Base-by-base conservation (phyloP, 1,140 invertebrate genomes). In the Trissolcus basalis region DNA sequence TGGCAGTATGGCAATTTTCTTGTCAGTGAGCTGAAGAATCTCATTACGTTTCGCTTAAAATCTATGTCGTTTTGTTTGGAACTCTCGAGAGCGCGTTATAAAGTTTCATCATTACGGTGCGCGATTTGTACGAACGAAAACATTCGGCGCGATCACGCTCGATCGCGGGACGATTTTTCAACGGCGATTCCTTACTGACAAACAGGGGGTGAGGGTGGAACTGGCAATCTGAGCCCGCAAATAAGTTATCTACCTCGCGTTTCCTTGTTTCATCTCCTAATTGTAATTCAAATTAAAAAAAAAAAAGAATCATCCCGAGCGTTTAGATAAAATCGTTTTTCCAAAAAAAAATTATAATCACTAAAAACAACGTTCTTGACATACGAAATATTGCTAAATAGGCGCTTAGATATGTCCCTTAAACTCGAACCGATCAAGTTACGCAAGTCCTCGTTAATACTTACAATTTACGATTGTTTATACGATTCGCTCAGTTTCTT, bases 1-100 rank as follows among this genome's bases (percentile, higher is more conserved):
- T 88, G 87, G 87, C 87, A 88, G 87, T 88, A 86, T 84, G 84
- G 84, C 80, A 86, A 85, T 87, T 84, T 85, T 82, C 77, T 80
- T 82, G 59, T 85, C 70, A 79, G 79, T 83, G 80, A 83, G 80
- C 73, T 77, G 56, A 77, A 77, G 59, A 70, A 77, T 70, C 54
- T 76, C 65, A 54, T 76, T 76, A 65, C 19, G 49, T 76, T 70
- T 70, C 14, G 33, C 65, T 69, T 76, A 69, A 60, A 60, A 68
- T 64, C 55, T 69, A 71, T 72, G 44, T 61, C 51, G 45, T 60
- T 73, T 56, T 27, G 48, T 68, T 53, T 60, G 36, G 27, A 68
- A 64, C 55, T 64, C 41, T 64, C 41, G 13, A 19, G 36, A 5
- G 50, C 19, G 41, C 50, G 55, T 12, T 16, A n/a, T 55, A 59